Evolutionary conservation across 2,888 invertebrate species (phyloP).

Genomic region (Dolomedes plantarius): DNA sequence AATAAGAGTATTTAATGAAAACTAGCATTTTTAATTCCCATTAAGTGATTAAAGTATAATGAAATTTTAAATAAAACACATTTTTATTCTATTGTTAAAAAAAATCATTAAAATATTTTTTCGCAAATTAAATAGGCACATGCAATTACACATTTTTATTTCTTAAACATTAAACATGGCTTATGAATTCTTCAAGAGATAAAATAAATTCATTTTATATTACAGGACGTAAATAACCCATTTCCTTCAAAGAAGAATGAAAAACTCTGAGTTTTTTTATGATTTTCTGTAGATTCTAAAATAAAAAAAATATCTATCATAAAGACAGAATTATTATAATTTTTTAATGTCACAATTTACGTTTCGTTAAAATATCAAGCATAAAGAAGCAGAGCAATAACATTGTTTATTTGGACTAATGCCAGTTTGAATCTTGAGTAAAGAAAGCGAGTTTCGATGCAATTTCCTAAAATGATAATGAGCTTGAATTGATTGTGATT

Average conservation of each 20-base stretch:
- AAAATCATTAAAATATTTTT: no score
- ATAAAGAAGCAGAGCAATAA: background rate
- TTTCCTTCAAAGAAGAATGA: background rate
- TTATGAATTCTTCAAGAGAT: no score
- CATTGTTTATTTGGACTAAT: background rate
- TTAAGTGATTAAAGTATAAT: no score
- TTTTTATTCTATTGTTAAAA: no score
- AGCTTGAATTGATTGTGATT: conserved; percentile 3
- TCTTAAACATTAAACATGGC: no score
- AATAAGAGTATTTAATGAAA: no score
- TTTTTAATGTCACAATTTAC: conserved; percentile 1
- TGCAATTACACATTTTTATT: no score
- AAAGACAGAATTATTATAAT: conserved; percentile 9
- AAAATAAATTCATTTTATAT: no score
- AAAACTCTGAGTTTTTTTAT: background rate
- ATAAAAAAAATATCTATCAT: background rate
- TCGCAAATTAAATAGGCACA: no score
- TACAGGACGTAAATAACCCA: background rate
- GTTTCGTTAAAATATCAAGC: background rate
- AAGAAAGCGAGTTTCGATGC: background rate
- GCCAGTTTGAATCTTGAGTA: background rate
- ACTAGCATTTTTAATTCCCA: no score
- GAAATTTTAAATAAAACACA: no score
- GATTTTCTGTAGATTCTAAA: background rate
- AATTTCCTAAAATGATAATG: conserved; percentile 11